A percentile compares a stretch with the other conserved stretches of the same genome.
phyloP scores from a whole-genome alignment of 2,797 vertebrate genomes.

The Neoniphon sammara region DNA sequence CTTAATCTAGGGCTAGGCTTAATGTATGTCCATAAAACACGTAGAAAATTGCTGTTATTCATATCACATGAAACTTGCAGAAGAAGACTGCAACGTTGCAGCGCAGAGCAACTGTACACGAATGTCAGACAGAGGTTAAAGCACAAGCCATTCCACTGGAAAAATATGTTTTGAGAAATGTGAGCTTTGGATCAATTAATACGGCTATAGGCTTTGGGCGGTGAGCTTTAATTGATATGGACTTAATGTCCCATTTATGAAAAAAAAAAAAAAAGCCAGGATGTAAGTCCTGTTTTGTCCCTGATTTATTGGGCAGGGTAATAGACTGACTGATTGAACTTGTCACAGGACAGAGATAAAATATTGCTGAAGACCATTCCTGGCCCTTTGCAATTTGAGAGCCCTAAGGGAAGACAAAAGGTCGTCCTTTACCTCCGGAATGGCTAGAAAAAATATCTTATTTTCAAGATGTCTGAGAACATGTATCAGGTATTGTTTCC shows the following conservation, averaged over 20 bases:
- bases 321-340: conserved; percentile 84
- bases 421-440: conserved; percentile 65
- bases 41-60: conserved; percentile 64
- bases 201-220: conserved; percentile 56
- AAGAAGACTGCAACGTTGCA: conserved; percentile 41
- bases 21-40: conserved; percentile 65
- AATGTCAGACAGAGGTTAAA: conserved; percentile 59
- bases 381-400: conserved; percentile 76
- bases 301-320: conserved; percentile 82
- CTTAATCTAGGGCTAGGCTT: conserved; percentile 62
- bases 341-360: conserved; percentile 79
- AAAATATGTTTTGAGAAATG: conserved; percentile 66
- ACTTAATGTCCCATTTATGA: conserved; percentile 76
- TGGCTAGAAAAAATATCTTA: conserved; percentile 45
- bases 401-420: conserved; percentile 75
- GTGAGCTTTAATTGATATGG: conserved; percentile 72
- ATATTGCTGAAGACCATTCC: conserved; percentile 77
- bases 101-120: conserved; percentile 6
- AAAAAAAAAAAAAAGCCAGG: conserved; percentile 53
- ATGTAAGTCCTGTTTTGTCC: conserved; percentile 65
- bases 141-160: conserved; percentile 38
- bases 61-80: conserved; percentile 62
- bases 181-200: conserved; percentile 69
- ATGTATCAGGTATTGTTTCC: background rate
- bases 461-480: conserved; percentile 37